Conservation (phyloP, 2,888 invertebrate species). For the Lithophane socia region DNA sequence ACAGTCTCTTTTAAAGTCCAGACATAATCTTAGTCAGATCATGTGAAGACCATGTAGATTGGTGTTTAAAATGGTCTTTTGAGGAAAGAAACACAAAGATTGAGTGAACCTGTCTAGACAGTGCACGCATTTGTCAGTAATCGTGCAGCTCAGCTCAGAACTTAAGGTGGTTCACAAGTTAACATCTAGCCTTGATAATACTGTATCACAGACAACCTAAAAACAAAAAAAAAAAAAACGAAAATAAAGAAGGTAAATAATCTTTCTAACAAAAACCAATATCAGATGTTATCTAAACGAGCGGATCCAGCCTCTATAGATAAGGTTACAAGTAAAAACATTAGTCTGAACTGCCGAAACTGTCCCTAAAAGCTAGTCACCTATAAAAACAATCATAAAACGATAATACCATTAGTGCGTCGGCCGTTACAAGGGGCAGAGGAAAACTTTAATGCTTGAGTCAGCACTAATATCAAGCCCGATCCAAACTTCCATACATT, state of each 20-base stretch:
- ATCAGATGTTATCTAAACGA: slow-evolving; percentile 21
- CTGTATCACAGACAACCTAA: not conserved
- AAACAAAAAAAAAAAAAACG: not conserved
- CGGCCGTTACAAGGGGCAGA: slow-evolving; percentile 37
- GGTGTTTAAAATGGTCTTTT: too few relatives aligned
- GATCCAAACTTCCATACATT: slow-evolving; percentile 62
- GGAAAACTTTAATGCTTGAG: slow-evolving; percentile 52
- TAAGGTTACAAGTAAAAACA: slow-evolving; percentile 40
- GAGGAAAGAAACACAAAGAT: too few relatives aligned
- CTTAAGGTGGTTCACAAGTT: not conserved
- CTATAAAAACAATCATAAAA: slow-evolving; percentile 60
- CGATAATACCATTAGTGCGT: slow-evolving; percentile 53
- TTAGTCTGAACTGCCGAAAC: slow-evolving; percentile 38
- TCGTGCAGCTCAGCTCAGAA: too few relatives aligned
- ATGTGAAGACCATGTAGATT: too few relatives aligned
- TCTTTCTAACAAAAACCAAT: slow-evolving; percentile 7
- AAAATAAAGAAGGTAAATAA: not conserved
- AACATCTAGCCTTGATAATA: not conserved
- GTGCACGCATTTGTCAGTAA: too few relatives aligned
- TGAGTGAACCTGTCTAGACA: too few relatives aligned
- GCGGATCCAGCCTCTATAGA: slow-evolving; percentile 7
- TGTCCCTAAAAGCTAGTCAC: slow-evolving; percentile 43
- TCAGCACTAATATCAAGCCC: slow-evolving; percentile 56
- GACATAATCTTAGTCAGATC: too few relatives aligned
- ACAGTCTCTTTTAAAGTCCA: too few relatives aligned